Evolutionary conservation across 2,113 vertebrate species (phyloP), one percentile per base, ranked within the genome.

Genomic region (Hydropotes inermis): DNA sequence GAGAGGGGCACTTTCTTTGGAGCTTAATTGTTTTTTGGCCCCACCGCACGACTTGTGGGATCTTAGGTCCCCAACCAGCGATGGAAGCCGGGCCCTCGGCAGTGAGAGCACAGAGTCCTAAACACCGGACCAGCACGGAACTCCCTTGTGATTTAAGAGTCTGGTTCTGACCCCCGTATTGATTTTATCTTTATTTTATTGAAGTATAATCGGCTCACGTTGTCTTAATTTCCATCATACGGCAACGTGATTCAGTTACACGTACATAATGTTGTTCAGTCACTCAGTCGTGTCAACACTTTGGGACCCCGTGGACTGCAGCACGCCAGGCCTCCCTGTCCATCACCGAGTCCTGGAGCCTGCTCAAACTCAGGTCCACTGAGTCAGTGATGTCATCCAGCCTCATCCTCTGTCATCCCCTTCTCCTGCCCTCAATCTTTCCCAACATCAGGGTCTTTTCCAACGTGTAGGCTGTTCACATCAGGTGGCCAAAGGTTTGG

Each of bases 81-180:
- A 67, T 17, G 15, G 15, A 19, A 67, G 15, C 33, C 7, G 61
- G 61, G 61, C 14, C 60, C 14, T 64, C 30, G 6, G 60, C 60
- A 64, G 30, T 61, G 30, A 30, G 6, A 16, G 60, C 14, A 3
- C 30, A 0, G 28, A 61, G 61, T 67, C 61, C 61, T 17, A 13
- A 17, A 33, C 16, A 17, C 61, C 7, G 61, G 15, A 17, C 33
- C 7, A 33, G 30, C 61, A n/a, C 33, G 61, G 61, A 33, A 17
- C 3, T 16, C 61, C 61, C 98, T 99, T 99, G 99, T 99, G 99
- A 95, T 97, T 74, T 99, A 99, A 99, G 99, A 99, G 5, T 99
- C 99, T 99, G 98, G 96, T 92, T 91, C 93, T 97, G 95, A 98
- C 97, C 39, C 21, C 39, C 70, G 92, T 90, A 17, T 91, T 81